These are phyloP conservation scores for Drosophila cardini DNA, from an alignment of 1,140 invertebrate genomes.

Conservation along the genomic window DNA sequence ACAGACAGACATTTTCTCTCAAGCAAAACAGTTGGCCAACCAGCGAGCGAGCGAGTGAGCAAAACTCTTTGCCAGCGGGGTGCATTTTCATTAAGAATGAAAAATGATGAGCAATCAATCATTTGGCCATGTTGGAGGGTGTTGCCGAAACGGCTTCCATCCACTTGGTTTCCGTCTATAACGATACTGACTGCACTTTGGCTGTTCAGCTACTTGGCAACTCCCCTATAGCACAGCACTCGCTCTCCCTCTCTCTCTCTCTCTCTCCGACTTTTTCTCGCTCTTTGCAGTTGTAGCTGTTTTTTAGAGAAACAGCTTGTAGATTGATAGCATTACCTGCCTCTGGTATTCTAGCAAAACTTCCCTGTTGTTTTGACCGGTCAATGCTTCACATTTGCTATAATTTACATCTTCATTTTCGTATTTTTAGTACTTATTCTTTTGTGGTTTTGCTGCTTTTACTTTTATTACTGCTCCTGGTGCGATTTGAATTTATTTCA, in stretches of 20 bases:
- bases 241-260: constrained; percentile 24
- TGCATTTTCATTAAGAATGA: constrained; percentile 85
- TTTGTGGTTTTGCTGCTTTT: constrained; percentile 38
- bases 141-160: constrained; percentile 67
- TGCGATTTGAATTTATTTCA: constrained; percentile 75
- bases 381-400: constrained; percentile 74
- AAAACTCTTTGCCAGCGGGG: constrained; percentile 81
- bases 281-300: constrained; percentile 26
- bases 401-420: constrained; percentile 83
- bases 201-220: constrained; percentile 30
- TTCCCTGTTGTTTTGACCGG: constrained; percentile 54
- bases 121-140: constrained; percentile 77
- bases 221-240: constrained; percentile 22
- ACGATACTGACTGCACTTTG: constrained; percentile 3
- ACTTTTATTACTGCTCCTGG: constrained; percentile 55
- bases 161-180: constrained; percentile 8
- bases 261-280: constrained; percentile 24
- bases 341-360: constrained; percentile 56
- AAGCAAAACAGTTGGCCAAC: constrained; percentile 52
- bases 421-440: constrained; percentile 53
- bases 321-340: constrained; percentile 84
- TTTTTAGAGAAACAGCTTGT: constrained; percentile 74
- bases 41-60: constrained; percentile 44
- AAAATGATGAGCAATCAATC: constrained; percentile 85
- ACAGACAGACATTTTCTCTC: constrained; percentile 30